Conservation (phyloP, 2,113 vertebrate genomes). For the Psittacula cyanocephala region DNA sequence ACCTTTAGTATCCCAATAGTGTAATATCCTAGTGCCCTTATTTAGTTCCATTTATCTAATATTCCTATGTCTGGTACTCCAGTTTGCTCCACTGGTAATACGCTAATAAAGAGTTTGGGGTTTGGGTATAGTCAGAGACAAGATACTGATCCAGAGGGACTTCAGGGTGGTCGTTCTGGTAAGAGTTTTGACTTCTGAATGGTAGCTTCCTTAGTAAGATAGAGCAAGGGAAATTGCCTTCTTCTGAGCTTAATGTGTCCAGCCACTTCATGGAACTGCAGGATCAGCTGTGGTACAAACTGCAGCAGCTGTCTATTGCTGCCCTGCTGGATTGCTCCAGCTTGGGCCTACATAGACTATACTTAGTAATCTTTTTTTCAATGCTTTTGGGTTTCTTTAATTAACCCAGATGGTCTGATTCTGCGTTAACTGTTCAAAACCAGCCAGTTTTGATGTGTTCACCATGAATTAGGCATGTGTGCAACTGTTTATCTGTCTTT, state of each 20-base stretch:
- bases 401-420: neutral
- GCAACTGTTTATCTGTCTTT: neutral
- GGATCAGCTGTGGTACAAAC: no score
- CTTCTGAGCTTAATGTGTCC: neutral
- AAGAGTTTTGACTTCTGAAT: neutral
- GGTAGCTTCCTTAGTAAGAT: neutral
- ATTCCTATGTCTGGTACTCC: accelerated
- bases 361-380: accelerated
- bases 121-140: neutral
- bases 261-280: no score
- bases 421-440: neutral
- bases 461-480: neutral
- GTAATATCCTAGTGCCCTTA: neutral
- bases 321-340: neutral
- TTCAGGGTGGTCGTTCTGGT: neutral
- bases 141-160: neutral
- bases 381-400: neutral
- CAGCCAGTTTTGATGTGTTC: neutral
- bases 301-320: accelerated
- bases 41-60: neutral
- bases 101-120: neutral
- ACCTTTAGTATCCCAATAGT: no score
- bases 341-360: neutral
- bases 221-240: neutral
- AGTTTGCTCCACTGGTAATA: neutral